Evolutionary conservation across 2,113 vertebrate genomes (phyloP).

Genomic region (Lampris megalopsis): DNA sequence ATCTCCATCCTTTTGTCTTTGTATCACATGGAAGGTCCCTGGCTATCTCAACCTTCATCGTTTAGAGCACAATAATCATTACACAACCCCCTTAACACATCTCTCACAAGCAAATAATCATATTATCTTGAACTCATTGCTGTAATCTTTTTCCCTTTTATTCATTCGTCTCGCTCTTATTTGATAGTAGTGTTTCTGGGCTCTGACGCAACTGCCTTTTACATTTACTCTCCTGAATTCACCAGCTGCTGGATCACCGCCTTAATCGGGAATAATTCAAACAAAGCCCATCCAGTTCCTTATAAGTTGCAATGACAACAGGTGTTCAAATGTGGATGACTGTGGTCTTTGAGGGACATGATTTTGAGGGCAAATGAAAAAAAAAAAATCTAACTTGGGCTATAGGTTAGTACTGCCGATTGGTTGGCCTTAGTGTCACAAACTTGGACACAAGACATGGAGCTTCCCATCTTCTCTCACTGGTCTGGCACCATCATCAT

Average conservation of each 20-base stretch:
- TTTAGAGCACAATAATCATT: constrained; percentile 49
- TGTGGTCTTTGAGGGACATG: constrained; percentile 7
- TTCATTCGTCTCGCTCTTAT: background rate
- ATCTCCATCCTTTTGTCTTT: background rate
- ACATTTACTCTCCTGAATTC: background rate
- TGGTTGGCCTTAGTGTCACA: background rate
- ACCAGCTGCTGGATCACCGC: background rate
- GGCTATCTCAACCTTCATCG: constrained; percentile 15
- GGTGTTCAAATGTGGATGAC: constrained; percentile 9
- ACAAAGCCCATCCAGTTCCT: background rate
- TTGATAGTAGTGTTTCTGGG: background rate
- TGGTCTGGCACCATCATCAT: too few species aligned
- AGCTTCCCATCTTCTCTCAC: background rate
- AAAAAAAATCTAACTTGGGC: too few species aligned
- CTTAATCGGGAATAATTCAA: background rate
- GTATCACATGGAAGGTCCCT: constrained; percentile 1
- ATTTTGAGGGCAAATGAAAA: background rate
- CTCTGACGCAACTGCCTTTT: background rate
- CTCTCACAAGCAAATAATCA: background rate
- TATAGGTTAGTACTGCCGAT: too few species aligned
- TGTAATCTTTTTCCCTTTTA: background rate
- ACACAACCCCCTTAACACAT: background rate
- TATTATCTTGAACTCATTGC: background rate
- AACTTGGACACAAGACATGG: background rate
- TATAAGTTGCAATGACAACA: constrained; percentile 14